Base-by-base conservation (phyloP, 2,797 vertebrate species). In the Sebastes diploproa region DNA sequence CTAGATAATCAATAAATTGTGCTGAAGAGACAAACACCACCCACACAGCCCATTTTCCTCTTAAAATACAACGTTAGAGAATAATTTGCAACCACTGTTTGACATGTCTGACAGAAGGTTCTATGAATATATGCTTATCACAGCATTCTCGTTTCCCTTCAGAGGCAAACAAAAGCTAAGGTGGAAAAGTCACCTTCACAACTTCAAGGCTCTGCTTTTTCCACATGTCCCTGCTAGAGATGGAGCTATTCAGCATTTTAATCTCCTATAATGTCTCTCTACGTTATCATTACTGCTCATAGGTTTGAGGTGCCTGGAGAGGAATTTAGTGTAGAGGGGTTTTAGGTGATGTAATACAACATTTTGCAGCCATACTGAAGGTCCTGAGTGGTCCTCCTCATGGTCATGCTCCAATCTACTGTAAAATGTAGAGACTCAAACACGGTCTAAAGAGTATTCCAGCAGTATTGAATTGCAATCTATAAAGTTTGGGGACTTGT, bases 111-210 rank as follows among this genome's bases (percentile, higher is more conserved):
- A 34, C 61, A n/a, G 46, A 46, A 46, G n/a, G 58, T 2, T 42
- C 58, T 59, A 0, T 64, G 64, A 68, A 52, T 81, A 58, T 32
- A 11, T 38, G 69, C 69, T 74, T n/a, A 74, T 84, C 72, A 4
- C 59, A 62, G 75, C 76, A 18, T 62, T 20, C 38, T 78, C 72
- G 11, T 3, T 10, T 68, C 72, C 22, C 77, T 68, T 72, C 63
- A 54, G 52, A 73, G 23, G 52, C 66, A 78, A 78, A 80, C 67
- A 38, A 23, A 76, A 72, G 72, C 54, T 34, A 27, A n/a, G 18
- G 5, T 42, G 6, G 2, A 68, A 63, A 59, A 74, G 82, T 84
- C 85, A 84, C 85, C 85, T 84, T 84, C 72, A 79, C 14, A 69
- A 50, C 12, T 50, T 32, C 46, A 52, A 58, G 58, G 50, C 62